These are phyloP conservation scores for Microctonus brassicae DNA, from an alignment of 2,888 invertebrate species.

Conservation along the genomic window DNA sequence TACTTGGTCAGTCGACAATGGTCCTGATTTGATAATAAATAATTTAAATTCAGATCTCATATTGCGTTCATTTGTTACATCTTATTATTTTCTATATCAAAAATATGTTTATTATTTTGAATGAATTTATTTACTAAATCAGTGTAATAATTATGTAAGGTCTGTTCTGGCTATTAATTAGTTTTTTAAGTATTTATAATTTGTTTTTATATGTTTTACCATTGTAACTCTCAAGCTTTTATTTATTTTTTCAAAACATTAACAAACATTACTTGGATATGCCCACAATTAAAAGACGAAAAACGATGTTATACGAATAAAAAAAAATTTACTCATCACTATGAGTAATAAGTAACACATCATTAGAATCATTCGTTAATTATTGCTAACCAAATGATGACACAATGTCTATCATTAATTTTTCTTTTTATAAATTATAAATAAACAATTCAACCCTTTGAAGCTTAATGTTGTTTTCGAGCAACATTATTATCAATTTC, in stretches of 20 bases:
- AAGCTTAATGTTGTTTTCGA: neutral
- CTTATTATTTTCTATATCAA: constrained; percentile 56
- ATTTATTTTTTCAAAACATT: constrained; percentile 11
- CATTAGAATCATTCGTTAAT: constrained; percentile 8
- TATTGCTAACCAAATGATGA: neutral
- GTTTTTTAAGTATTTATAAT: constrained; percentile 30
- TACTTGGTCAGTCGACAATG: constrained; percentile 26
- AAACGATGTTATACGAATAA: constrained; percentile 29
- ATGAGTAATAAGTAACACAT: constrained; percentile 38
- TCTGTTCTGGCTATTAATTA: constrained; percentile 53
- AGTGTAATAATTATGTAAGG: constrained; percentile 49
- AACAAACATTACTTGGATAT: constrained; percentile 20
- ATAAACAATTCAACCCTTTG: neutral
- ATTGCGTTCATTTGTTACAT: constrained; percentile 48
- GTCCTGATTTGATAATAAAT: constrained; percentile 27
- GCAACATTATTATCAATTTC: no score
- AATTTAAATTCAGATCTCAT: constrained; percentile 43
- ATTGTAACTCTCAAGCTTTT: constrained; percentile 5
- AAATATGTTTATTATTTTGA: constrained; percentile 52
- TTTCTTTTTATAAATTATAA: neutral
- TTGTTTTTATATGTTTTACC: constrained; percentile 16
- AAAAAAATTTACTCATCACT: constrained; percentile 35
- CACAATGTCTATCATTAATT: neutral
- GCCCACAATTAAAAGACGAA: constrained; percentile 31
- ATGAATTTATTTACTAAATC: constrained; percentile 51